Evolutionary conservation across 2,113 vertebrate species (phyloP).

Genomic region (Lota lota): DNA sequence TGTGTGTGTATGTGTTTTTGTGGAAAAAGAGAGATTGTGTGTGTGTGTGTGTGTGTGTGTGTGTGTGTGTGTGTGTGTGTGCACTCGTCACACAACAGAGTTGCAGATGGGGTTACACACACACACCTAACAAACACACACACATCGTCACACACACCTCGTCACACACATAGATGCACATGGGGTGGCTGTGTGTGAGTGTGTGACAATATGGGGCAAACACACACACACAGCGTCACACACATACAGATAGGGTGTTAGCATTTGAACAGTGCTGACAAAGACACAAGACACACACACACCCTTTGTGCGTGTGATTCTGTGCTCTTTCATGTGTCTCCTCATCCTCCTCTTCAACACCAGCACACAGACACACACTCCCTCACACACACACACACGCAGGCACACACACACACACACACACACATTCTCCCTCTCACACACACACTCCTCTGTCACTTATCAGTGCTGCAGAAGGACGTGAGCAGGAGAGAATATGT

Average conservation of each 20-base stretch:
- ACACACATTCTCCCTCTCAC: constrained; percentile 17
- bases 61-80: constrained; percentile 14
- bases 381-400: constrained; percentile 26
- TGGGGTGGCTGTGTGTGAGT: not conserved
- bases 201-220: no score
- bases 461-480: constrained; percentile 43
- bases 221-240: not conserved
- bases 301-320: not conserved
- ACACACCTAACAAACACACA: constrained; percentile 6
- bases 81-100: no score
- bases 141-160: not conserved
- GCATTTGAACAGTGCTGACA: constrained; percentile 6
- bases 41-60: constrained; percentile 6
- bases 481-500: constrained; percentile 60
- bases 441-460: constrained; percentile 32
- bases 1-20: constrained; percentile 18
- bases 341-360: constrained; percentile 42
- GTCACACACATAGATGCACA: not conserved
- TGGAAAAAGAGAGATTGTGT: no score
- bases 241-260: not conserved
- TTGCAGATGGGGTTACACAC: not conserved
- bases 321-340: constrained; percentile 42
- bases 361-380: constrained; percentile 18
- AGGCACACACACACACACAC: constrained; percentile 7
- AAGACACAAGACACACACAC: constrained; percentile 19